A percentile compares a stretch with the other conserved stretches of the same genome.
Conservation (phyloP, 1,140 invertebrate genomes). For the Cydia pomonella region DNA sequence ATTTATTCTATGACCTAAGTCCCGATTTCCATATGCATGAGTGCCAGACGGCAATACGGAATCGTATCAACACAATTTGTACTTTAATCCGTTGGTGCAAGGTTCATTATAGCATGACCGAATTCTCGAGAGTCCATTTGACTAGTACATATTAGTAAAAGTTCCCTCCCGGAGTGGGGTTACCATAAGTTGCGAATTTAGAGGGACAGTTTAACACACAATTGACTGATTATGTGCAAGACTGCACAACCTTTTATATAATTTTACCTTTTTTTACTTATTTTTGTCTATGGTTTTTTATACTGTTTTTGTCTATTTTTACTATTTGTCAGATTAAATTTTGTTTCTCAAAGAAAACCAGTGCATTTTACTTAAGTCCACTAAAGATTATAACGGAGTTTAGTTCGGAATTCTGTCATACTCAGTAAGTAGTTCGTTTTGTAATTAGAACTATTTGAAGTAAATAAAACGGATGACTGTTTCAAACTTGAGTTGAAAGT, state of each 20-base stretch:
- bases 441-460: conserved; percentile 21
- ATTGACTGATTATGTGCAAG: conserved; percentile 26
- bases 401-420: conserved; percentile 11
- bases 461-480: conserved; percentile 8
- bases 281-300: too few relatives aligned
- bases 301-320: too few relatives aligned
- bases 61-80: background rate
- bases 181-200: conserved; percentile 43
- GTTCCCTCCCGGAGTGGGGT: conserved; percentile 58
- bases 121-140: conserved; percentile 73
- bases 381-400: conserved; percentile 23
- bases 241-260: too few relatives aligned
- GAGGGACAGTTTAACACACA: conserved; percentile 6
- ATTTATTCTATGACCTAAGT: conserved; percentile 71
- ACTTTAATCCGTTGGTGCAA: conserved; percentile 50
- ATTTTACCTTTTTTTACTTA: too few relatives aligned
- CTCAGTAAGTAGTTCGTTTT: conserved; percentile 8
- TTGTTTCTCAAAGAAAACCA: too few relatives aligned
- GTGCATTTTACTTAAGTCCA: too few relatives aligned
- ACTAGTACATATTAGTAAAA: conserved; percentile 77
- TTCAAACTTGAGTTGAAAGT: background rate
- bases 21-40: conserved; percentile 77
- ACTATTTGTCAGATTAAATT: too few relatives aligned
- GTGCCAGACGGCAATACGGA: conserved; percentile 38
- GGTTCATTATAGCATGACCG: conserved; percentile 53